A percentile compares a stretch with the other conserved stretches of the same genome.
These are phyloP conservation scores for Anser brachyrhynchus DNA, from an alignment of 2,113 vertebrate species.

Conservation along the genomic window DNA sequence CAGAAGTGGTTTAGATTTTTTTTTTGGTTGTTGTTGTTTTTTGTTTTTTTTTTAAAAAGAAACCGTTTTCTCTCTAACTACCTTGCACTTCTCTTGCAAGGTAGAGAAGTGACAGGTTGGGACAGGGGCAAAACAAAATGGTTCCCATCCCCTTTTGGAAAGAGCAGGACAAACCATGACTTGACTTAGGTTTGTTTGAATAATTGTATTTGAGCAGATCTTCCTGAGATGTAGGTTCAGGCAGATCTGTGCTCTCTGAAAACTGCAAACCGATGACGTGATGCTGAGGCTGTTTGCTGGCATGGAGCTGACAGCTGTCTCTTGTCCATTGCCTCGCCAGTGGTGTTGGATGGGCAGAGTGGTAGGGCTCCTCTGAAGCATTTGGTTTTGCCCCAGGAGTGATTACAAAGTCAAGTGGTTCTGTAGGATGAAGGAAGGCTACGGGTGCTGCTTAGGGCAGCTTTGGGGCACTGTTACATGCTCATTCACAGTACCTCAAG, in stretches of 20 bases:
- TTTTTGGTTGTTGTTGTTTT: too few relatives aligned
- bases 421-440: neutral
- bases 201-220: neutral
- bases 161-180: neutral
- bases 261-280: neutral
- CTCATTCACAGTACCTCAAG: neutral
- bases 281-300: neutral
- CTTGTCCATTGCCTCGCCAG: neutral
- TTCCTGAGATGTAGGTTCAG: neutral
- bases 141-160: neutral
- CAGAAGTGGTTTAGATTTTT: too few relatives aligned
- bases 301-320: neutral
- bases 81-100: neutral
- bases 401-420: neutral
- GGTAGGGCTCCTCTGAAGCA: neutral
- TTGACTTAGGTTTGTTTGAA: neutral
- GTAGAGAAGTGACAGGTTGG: neutral
- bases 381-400: neutral
- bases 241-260: neutral
- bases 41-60: too few relatives aligned
- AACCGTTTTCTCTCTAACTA: neutral
- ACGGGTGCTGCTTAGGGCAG: neutral
- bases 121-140: neutral
- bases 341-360: fast-evolving
- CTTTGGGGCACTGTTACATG: neutral